These are phyloP conservation scores for Leptothorax acervorum DNA, from an alignment of 2,888 invertebrate species.

Conservation along the genomic window DNA sequence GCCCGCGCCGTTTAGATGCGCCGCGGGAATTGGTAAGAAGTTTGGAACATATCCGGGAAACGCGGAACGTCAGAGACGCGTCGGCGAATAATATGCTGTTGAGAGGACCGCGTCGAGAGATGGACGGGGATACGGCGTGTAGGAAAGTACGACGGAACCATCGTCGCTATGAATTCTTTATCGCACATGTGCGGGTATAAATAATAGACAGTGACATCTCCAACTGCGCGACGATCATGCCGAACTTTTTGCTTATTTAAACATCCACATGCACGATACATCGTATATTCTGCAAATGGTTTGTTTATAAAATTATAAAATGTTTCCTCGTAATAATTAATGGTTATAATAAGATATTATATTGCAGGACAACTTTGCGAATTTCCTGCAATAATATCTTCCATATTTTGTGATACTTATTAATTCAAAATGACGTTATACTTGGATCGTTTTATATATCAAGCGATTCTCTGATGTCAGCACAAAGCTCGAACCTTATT, in stretches of 20 bases:
- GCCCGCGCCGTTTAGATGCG: slow-evolving; percentile 11
- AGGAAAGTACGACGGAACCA: background rate
- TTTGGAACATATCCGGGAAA: slow-evolving; percentile 14
- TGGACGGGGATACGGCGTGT: background rate
- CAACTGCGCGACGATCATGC: slow-evolving; percentile 25
- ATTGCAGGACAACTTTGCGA: background rate
- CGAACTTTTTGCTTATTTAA: slow-evolving; percentile 9
- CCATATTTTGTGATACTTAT: background rate
- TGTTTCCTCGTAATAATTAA: slow-evolving; percentile 3
- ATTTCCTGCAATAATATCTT: background rate
- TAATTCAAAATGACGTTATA: background rate
- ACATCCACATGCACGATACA: background rate
- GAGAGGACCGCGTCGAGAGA: slow-evolving; percentile 1
- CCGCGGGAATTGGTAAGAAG: slow-evolving; percentile 41
- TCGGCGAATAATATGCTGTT: slow-evolving; percentile 22
- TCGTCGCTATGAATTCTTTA: slow-evolving; percentile 32
- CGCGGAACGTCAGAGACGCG: background rate
- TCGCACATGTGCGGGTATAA: slow-evolving; percentile 16
- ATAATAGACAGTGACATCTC: slow-evolving; percentile 33
- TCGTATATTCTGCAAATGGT: background rate
- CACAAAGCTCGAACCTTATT: background rate
- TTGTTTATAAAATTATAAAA: slow-evolving; percentile 3
- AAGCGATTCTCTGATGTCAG: background rate
- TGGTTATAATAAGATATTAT: no score
- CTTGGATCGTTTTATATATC: background rate